Evolutionary conservation across 2,113 vertebrate genomes (phyloP), one percentile per base, ranked within the genome.

Genomic region (Astur gentilis): DNA sequence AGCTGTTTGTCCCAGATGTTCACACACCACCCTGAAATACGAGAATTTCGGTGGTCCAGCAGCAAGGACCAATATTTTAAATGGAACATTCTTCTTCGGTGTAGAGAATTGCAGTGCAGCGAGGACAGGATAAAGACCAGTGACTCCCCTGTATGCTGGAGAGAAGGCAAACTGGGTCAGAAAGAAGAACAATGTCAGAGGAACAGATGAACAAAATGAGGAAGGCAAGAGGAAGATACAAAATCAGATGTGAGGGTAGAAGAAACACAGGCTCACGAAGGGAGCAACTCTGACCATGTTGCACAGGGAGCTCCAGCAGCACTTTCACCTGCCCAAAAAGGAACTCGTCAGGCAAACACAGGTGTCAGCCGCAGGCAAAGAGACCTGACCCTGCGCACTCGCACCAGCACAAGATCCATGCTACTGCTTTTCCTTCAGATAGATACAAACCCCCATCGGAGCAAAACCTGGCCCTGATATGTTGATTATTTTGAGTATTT

Each of bases 351-450:
- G 36, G 45, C 77, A 34, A 78, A 52, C 16, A 12, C 0, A 1
- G 34, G 23, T 11, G 38, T 67, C 62, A 71, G 61, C 26, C 34
- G 23, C 58, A 29, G 26, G 83, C 50, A 72, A 49, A 78, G 42
- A 45, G n/a, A 19, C 31, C 38, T 14, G 50, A 32, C 52, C 40
- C 61, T 60, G 42, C 0, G 0, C 34, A 14, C 16, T 47, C 3
- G 2, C 16, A 18, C 31, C 14, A 50, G 61, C 26, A 12, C 40
- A 25, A 54, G 40, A 52, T 32, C 29, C 31, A 4, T 7, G 21
- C 61, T 62, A 3, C 8, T 47, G 21, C 61, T 72, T 88, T 85
- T 62, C 42, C 50, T 78, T 79, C 70, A 34, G 25, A 40, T 13
- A 70, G 58, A 82, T 55, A 60, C 45, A 77, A 89, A 50, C 5